Conservation (phyloP, 1,140 invertebrate species). For the Papilio glaucus region DNA sequence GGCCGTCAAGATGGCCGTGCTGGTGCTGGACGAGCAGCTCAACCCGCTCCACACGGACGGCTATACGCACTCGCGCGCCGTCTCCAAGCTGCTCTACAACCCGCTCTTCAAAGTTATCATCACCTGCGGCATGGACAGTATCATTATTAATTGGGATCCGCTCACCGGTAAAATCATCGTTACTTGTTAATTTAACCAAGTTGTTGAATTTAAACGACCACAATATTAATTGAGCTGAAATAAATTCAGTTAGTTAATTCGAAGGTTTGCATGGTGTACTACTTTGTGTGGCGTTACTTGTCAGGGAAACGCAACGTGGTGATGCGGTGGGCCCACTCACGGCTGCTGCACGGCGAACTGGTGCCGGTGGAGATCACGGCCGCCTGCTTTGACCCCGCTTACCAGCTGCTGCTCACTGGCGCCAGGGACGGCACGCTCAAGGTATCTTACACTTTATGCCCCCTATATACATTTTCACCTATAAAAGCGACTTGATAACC, state of each 20-base stretch:
- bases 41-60: constrained; percentile 87
- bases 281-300: too few relatives aligned
- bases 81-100: constrained; percentile 88
- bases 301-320: constrained; percentile 84
- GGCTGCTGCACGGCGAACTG: constrained; percentile 84
- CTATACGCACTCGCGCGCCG: constrained; percentile 86
- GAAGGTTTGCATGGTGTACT: too few relatives aligned
- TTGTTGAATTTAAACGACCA: too few relatives aligned
- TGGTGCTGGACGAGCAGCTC: constrained; percentile 85
- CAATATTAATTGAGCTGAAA: too few relatives aligned
- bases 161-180: constrained; percentile 78
- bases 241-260: too few relatives aligned
- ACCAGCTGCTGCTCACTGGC: constrained; percentile 88
- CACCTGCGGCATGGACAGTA: constrained; percentile 88
- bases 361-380: constrained; percentile 89
- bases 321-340: constrained; percentile 86
- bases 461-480: too few relatives aligned
- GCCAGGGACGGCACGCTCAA: constrained; percentile 87
- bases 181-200: too few relatives aligned
- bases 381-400: constrained; percentile 88
- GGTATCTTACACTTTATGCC: constrained; percentile 45
- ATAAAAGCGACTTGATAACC: background rate
- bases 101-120: constrained; percentile 87
- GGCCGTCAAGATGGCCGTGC: constrained; percentile 84
- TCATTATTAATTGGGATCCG: constrained; percentile 89